These are phyloP conservation scores for Anoplopoma fimbria DNA, from an alignment of 2,113 vertebrate genomes.

Conservation along the genomic window DNA sequence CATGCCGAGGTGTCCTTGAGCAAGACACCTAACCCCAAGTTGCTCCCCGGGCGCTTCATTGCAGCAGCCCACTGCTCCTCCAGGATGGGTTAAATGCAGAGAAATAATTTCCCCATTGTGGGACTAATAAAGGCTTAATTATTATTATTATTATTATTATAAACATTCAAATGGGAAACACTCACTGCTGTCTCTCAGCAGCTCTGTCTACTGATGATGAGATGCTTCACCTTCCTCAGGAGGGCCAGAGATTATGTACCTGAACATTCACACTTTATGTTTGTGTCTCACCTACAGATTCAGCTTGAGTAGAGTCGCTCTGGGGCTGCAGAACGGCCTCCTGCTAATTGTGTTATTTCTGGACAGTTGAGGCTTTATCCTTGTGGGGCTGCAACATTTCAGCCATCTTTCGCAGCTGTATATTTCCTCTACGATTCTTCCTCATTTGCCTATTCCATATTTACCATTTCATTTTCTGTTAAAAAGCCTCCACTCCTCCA, in stretches of 20 bases:
- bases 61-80: no score
- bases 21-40: no score
- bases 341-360: conserved; percentile 68
- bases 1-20: no score
- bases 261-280: conserved; percentile 4
- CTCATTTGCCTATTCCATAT: conserved; percentile 49
- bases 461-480: conserved; percentile 63
- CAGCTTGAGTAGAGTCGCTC: not conserved
- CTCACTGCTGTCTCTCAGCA: not conserved
- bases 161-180: not conserved
- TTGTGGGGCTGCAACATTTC: not conserved
- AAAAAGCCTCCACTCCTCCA: conserved; percentile 63
- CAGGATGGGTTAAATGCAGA: no score
- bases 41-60: no score
- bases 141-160: no score
- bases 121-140: no score
- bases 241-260: not conserved
- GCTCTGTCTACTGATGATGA: not conserved
- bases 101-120: no score
- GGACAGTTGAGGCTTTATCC: conserved; percentile 23
- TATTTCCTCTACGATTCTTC: conserved; percentile 38
- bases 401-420: conserved; percentile 9
- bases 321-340: conserved; percentile 3
- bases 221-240: not conserved
- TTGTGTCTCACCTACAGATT: conserved; percentile 9